Conservation (phyloP, 2,113 vertebrate genomes). For the Cyanistes caeruleus region DNA sequence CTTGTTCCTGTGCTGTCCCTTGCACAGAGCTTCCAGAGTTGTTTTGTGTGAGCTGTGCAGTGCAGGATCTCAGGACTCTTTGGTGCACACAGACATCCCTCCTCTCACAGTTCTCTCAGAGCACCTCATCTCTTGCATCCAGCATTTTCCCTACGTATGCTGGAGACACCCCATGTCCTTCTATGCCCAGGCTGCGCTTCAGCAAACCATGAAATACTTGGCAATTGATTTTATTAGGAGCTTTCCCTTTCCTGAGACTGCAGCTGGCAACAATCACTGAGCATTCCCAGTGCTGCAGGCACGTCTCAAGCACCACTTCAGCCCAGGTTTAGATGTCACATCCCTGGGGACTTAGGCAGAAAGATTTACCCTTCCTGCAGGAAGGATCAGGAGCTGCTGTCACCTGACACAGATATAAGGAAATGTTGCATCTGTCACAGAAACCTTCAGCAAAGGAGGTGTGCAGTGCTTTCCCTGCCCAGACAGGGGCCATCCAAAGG, state of each 20-base stretch:
- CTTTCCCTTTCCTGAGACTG: not conserved
- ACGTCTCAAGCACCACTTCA: accelerated
- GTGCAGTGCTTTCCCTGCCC: not conserved
- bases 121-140: not conserved
- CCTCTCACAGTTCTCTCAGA: not conserved
- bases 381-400: not conserved
- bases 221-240: not conserved
- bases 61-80: not conserved
- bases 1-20: not conserved
- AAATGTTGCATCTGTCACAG: not conserved
- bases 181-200: not conserved
- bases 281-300: not conserved
- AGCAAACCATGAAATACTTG: not conserved
- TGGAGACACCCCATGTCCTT: accelerated
- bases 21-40: not conserved
- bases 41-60: not conserved
- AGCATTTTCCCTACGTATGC: accelerated
- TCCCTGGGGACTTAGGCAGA: not conserved
- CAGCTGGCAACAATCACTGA: accelerated
- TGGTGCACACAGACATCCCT: not conserved
- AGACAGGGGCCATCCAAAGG: not conserved
- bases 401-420: not conserved
- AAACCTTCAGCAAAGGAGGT: not conserved
- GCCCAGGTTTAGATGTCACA: not conserved
- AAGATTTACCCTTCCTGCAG: not conserved